Percentiles rank a stretch among this genome's conserved stretches.
phyloP scores from a whole-genome alignment of 2,888 invertebrate genomes.

The Pharmacophagus antenor region DNA sequence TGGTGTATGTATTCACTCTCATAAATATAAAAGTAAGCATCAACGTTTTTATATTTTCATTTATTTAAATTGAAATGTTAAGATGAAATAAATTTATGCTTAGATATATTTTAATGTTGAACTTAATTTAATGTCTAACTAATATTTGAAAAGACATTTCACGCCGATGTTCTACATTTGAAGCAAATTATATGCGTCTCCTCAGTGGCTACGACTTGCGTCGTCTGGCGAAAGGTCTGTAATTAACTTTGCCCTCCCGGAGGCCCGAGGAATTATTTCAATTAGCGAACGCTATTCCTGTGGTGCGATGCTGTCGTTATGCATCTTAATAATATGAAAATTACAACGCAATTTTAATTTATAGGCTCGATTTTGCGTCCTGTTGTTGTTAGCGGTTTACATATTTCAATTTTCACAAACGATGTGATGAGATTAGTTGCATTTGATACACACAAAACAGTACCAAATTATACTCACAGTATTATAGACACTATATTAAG shows the following conservation, averaged over 20 bases:
- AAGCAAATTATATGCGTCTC: conserved; percentile 12
- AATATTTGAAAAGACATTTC: background rate
- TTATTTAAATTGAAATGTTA: no score
- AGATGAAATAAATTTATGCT: background rate
- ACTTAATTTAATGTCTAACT: background rate
- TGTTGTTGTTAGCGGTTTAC: no score
- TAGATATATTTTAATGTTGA: background rate
- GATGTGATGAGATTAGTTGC: no score
- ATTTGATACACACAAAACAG: no score
- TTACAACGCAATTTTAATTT: background rate
- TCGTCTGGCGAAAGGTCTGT: conserved; percentile 4
- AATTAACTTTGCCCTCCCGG: conserved; percentile 2
- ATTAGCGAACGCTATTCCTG: conserved; percentile 5
- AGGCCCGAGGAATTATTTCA: conserved; percentile 8
- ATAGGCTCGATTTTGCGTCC: background rate
- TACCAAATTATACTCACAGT: no score
- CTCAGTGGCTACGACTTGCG: conserved; percentile 10
- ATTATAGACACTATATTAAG: no score
- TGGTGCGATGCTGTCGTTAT: conserved; percentile 2
- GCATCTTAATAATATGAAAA: conserved; percentile 11
- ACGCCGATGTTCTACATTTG: background rate
- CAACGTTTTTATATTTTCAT: no score
- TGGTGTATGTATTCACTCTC: no score
- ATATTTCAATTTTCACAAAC: no score
- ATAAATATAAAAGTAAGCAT: no score